A percentile compares a stretch with the other conserved stretches of the same genome.
These are phyloP conservation scores for Bos javanicus DNA, from an alignment of 2,113 vertebrate genomes.

Conservation along the genomic window DNA sequence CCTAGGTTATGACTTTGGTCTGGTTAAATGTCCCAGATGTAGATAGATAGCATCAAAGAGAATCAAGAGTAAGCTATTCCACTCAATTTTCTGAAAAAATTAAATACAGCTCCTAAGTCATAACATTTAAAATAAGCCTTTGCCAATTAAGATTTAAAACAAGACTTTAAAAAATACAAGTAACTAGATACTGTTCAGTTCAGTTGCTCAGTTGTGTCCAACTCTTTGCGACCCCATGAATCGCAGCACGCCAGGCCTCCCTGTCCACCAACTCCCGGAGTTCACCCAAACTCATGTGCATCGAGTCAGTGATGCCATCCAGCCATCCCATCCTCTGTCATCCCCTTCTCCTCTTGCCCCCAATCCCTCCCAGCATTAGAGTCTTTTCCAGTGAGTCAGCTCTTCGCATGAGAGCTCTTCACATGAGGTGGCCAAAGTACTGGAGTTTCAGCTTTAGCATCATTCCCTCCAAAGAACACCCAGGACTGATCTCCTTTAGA, in stretches of 20 bases:
- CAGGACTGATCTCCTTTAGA: too few species aligned
- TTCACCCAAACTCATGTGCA: background rate
- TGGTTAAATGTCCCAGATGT: background rate
- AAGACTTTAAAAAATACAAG: background rate
- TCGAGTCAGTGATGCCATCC: background rate
- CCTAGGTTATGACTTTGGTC: background rate
- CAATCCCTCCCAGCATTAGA: background rate
- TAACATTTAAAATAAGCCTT: background rate
- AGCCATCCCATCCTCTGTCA: background rate
- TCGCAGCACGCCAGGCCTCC: background rate
- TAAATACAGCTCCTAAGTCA: background rate
- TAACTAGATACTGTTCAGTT: background rate
- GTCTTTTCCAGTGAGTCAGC: too few species aligned
- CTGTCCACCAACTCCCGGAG: background rate
- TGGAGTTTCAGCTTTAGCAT: too few species aligned
- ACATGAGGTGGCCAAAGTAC: too few species aligned
- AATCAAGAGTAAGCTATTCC: background rate
- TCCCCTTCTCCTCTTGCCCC: background rate
- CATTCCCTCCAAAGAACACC: too few species aligned
- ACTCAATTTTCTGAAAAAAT: background rate
- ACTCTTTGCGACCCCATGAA: background rate
- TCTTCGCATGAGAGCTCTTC: accelerated
- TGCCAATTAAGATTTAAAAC: constrained; percentile 10
- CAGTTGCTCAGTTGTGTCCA: background rate
- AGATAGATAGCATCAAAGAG: background rate